Conservation (phyloP, 92 coral and sea anemone species). For the Heteractis magnifica region DNA sequence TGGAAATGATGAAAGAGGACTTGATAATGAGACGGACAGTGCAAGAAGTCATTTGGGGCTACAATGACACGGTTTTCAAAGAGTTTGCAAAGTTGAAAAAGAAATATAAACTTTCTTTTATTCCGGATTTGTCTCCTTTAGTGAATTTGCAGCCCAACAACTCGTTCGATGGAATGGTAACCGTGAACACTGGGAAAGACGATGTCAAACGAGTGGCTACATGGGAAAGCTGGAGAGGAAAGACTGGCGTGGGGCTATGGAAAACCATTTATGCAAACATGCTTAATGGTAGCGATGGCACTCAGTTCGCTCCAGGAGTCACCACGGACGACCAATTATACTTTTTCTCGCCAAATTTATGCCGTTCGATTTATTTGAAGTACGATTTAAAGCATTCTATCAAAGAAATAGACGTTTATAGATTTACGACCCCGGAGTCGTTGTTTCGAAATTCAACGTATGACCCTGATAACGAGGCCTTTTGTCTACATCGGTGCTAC, state of each 20-base stretch:
- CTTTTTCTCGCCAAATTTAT: constrained; percentile 64
- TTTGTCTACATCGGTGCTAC: constrained; percentile 73
- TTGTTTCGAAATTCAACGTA: constrained; percentile 62
- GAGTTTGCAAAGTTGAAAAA: constrained; percentile 44
- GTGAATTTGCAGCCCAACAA: constrained; percentile 68
- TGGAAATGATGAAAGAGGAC: constrained; percentile 7
- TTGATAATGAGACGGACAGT: constrained; percentile 66
- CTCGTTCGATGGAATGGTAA: constrained; percentile 64
- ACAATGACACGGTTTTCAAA: constrained; percentile 67
- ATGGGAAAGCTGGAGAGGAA: constrained; percentile 77
- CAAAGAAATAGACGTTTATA: constrained; percentile 54
- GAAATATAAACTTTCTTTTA: constrained; percentile 43
- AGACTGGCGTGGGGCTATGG: constrained; percentile 59
- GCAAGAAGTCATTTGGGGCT: constrained; percentile 81
- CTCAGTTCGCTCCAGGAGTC: constrained; percentile 74
- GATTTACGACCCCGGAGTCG: constrained; percentile 63
- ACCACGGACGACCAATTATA: constrained; percentile 47
- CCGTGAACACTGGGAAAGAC: constrained; percentile 62
- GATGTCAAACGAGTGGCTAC: constrained; percentile 41
- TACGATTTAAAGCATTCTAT: constrained; percentile 41
- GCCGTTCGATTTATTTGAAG: constrained; percentile 68
- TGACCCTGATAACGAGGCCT: constrained; percentile 67
- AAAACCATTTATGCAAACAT: constrained; percentile 75
- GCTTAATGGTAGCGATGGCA: constrained; percentile 94
- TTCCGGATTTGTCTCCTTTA: constrained; percentile 65